phyloP scores from a whole-genome alignment of 2,888 invertebrate species.

The Galeopsomyia nigrocyanea region DNA sequence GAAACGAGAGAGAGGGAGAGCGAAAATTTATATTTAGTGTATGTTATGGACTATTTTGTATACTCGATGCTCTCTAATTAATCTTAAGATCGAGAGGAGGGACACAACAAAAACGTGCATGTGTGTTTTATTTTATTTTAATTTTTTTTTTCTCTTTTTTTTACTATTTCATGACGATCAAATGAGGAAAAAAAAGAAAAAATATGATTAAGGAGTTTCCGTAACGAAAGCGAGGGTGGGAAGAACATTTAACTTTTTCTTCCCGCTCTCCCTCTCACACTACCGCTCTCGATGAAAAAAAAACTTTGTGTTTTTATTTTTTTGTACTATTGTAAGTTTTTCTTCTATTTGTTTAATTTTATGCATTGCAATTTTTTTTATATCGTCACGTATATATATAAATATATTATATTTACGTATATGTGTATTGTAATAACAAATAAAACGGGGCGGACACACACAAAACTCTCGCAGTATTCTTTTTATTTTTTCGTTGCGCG shows the following conservation, averaged over 20 bases:
- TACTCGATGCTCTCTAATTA: constrained; percentile 47
- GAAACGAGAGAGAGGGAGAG: constrained; percentile 36
- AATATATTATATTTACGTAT: constrained; percentile 16
- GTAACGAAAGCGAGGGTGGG: constrained; percentile 5
- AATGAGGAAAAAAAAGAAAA: constrained; percentile 28
- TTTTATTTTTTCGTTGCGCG: constrained; percentile 16
- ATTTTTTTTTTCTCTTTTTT: not conserved
- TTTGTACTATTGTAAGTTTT: constrained; percentile 39
- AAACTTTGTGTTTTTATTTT: constrained; percentile 35
- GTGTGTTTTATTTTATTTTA: constrained; percentile 36
- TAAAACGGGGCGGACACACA: constrained; percentile 7
- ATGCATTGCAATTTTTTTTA: constrained; percentile 41
- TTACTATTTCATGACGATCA: constrained; percentile 33
- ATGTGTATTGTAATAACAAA: constrained; percentile 32
- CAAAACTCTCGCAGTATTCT: constrained; percentile 40
- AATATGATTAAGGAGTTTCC: constrained; percentile 16
- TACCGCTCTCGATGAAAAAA: not conserved
- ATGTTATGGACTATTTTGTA: constrained; percentile 36
- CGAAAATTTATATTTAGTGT: constrained; percentile 35
- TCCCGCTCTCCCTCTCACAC: constrained; percentile 24
- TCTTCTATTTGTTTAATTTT: constrained; percentile 42
- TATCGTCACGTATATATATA: constrained; percentile 33
- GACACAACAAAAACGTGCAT: constrained; percentile 29
- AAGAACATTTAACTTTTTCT: constrained; percentile 28
- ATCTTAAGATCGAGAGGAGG: constrained; percentile 39